These are phyloP conservation scores for Erythrocebus patas DNA, from an alignment of 2,113 vertebrate genomes.

Conservation along the genomic window DNA sequence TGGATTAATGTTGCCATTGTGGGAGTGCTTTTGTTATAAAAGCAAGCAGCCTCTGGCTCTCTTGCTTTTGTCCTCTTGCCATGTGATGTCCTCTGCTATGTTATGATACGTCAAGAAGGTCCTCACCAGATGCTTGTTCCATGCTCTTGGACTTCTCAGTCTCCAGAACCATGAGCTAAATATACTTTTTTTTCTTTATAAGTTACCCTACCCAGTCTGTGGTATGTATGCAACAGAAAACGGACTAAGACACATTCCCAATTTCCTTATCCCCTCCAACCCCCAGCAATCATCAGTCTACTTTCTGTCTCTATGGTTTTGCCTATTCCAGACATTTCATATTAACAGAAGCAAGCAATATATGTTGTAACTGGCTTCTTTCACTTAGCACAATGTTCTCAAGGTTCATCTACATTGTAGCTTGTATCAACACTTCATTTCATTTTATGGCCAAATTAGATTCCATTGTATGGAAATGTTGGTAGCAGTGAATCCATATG, in stretches of 20 bases:
- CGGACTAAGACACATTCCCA: not conserved
- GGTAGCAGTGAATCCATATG: too few relatives aligned
- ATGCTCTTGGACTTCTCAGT: not conserved
- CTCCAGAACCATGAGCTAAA: not conserved
- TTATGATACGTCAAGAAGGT: not conserved
- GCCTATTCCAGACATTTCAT: not conserved
- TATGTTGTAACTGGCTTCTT: not conserved
- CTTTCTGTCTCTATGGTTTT: not conserved
- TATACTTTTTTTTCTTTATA: not conserved
- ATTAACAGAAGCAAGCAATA: not conserved
- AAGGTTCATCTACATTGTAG: too few relatives aligned
- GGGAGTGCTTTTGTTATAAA: not conserved
- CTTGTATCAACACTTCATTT: not conserved
- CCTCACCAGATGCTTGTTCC: not conserved
- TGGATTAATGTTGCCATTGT: not conserved
- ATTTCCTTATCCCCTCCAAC: fast-evolving
- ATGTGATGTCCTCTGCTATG: not conserved
- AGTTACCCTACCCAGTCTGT: not conserved
- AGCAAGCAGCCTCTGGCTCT: not conserved
- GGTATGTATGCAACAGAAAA: not conserved
- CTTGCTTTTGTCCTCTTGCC: not conserved
- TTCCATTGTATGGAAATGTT: not conserved
- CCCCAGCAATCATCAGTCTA: not conserved
- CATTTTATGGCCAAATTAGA: not conserved
- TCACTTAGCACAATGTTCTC: not conserved